Evolutionary conservation across 2,888 invertebrate species (phyloP), one percentile per base, ranked within the genome.

Genomic region (Exocentrus adspersus): DNA sequence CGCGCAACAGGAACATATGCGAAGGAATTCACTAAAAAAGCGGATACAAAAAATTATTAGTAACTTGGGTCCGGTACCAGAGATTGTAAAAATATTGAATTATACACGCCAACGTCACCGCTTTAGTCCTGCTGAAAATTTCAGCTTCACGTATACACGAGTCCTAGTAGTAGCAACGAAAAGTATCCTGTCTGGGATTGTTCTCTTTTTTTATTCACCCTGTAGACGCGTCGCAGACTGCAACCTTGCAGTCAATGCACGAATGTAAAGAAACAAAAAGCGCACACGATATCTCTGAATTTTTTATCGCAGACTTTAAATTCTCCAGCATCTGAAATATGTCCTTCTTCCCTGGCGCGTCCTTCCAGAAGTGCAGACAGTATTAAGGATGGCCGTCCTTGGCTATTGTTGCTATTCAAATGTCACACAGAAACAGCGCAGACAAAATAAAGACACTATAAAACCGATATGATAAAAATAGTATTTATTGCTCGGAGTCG

Each of bases 341-440:
- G 58, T 48, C 57, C 14, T 43, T 16, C 30, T 19, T 17, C 30
- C 42, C 7, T 17, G 12, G 30, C 5, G n/a, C n/a, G n/a, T n/a
- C n/a, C 28, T 16, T 41, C 42, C 60, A 56, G 63, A 60, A 62
- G 62, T 64, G 67, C 32, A 60, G 67, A 62, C 68, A 63, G 65
- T 66, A 66, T 74, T 73, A 75, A 70, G 71, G 69, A 64, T 73
- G 75, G 72, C 64, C 78, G 78, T 65, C 79, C 77, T 79, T 78
- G 79, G 76, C 72, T 78, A 77, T 77, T 78, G 78, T 77, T 77
- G 75, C 77, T 77, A 79, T 79, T 78, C 79, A 79, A 76, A 77
- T 78, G 79, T 78, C 78, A 78, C 77, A 71, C 72, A 68, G 70
- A 62, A 68, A 69, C 72, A 72, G 65, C 65, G 65, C 76, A 75